A percentile compares a stretch with the other conserved stretches of the same genome.
phyloP scores from a whole-genome alignment of 2,797 vertebrate genomes.

The Leucoraja ocellata region DNA sequence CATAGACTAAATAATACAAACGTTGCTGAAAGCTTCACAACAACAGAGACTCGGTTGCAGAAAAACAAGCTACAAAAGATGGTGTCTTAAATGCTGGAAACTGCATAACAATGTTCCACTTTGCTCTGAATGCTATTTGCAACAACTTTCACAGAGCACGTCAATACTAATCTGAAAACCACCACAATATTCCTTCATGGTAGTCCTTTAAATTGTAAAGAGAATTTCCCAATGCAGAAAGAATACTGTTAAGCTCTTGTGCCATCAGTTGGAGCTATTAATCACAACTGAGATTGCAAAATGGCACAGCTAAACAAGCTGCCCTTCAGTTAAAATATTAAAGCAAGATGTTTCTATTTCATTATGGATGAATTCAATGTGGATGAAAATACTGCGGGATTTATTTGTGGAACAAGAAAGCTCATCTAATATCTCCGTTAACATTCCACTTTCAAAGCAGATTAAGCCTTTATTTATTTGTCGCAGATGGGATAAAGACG shows the following conservation, averaged over 20 bases:
- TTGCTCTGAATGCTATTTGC: background rate
- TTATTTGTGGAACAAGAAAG: background rate
- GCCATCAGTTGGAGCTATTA: background rate
- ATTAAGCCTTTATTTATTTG: background rate
- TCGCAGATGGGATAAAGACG: background rate
- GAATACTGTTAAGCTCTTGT: background rate
- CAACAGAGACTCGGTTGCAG: background rate
- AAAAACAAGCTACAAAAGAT: background rate
- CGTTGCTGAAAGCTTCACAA: background rate
- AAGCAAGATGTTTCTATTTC: background rate
- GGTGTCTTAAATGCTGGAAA: background rate
- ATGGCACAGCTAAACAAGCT: background rate
- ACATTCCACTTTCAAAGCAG: background rate
- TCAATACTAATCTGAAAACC: background rate
- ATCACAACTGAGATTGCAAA: background rate
- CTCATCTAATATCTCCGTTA: background rate
- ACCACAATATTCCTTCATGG: background rate
- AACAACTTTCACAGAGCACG: background rate
- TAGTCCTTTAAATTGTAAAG: background rate
- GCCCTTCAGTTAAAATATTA: background rate
- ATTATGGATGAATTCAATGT: background rate
- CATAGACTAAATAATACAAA: background rate
- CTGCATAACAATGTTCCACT: background rate
- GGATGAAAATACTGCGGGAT: background rate
- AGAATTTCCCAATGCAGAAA: background rate